phyloP scores from a whole-genome alignment of 2,797 vertebrate species.

The Oryzias sinensis region DNA sequence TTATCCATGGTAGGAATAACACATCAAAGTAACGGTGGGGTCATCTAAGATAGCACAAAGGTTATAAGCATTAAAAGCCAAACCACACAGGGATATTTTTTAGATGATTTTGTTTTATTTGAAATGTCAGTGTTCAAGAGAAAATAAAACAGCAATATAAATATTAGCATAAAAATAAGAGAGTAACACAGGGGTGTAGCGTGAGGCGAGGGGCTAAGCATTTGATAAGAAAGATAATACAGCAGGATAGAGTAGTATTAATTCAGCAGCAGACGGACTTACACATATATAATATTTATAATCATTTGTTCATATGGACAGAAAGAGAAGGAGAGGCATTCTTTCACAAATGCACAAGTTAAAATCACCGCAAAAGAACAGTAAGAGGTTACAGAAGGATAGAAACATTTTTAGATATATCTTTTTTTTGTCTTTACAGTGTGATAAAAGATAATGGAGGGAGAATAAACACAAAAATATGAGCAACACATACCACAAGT shows the following conservation, averaged over 20 bases:
- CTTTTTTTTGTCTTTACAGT: slow-evolving; percentile 72
- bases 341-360: slow-evolving; percentile 81
- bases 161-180: slow-evolving; percentile 99
- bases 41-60: too few relatives aligned
- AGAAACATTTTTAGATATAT: slow-evolving; percentile 69
- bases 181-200: slow-evolving; percentile 83
- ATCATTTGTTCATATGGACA: slow-evolving; percentile 83
- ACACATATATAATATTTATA: slow-evolving; percentile 84
- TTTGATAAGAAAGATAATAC: slow-evolving; percentile 87
- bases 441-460: slow-evolving; percentile 77
- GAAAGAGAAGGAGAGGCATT: slow-evolving; percentile 80
- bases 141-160: slow-evolving; percentile 98
- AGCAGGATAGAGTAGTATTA: slow-evolving; percentile 81
- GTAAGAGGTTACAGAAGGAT: slow-evolving; percentile 78
- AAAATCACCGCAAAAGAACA: slow-evolving; percentile 81
- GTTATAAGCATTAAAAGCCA: slow-evolving; percentile 23
- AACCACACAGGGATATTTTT: slow-evolving; percentile 6
- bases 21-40: too few relatives aligned
- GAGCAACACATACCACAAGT: slow-evolving; percentile 80
- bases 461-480: slow-evolving; percentile 84
- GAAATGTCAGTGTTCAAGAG: slow-evolving; percentile 91
- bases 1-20: too few relatives aligned
- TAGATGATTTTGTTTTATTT: slow-evolving; percentile 88
- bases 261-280: slow-evolving; percentile 79
- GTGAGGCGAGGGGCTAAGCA: slow-evolving; percentile 79